Base-by-base conservation (phyloP, 2,797 vertebrate species). In the Phrynocephalus guinanensis region DNA sequence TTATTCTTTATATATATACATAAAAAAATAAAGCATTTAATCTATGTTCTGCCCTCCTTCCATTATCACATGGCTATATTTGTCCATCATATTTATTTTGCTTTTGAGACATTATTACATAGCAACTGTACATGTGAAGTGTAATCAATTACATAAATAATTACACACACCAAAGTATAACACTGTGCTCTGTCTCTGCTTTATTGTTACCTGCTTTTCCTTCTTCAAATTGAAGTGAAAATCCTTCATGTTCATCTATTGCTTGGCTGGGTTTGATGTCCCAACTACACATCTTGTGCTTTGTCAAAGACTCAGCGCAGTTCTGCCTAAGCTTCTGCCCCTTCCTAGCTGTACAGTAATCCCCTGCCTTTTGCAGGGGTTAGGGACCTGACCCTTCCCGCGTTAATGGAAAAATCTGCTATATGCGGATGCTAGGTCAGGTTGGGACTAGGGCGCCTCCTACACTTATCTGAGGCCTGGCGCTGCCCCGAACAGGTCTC, bases 1-100 rank as follows among this genome's bases (percentile, higher is more conserved):
- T 97, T 96, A 97, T 95, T 96, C 95, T 97, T 97, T 96, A 96
- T 97, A 44, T 44, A 44, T 4, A 44, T 96, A 91, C 95, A 95
- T 10, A 56, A 2, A 7, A 83, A 63, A 95, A 95, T 93, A 93
- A 93, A 96, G 56, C 30, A 24, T 82, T 91, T 94, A 92, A 93
- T 92, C 86, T n/a, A 15, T 24, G 33, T 52, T 70, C 18, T 63
- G 20, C 28, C 15, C 70, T 78, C 52, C 6, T 86, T 13, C 52
- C 30, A 4, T 28, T 16, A 6, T 63, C 15, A 15, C 28, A 56
- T 56, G 38, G 38, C 7, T 66, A 60, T 68, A 10, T 3, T 30
- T 71, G 5, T 13, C 7, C 33, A 67, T 38, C 60, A 20, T 80
- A 33, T 60, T 33, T 28, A 70, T 70, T 18, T 70, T 48, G 15